Base-by-base conservation (phyloP, 2,113 vertebrate genomes). In the Panthera tigris region DNA sequence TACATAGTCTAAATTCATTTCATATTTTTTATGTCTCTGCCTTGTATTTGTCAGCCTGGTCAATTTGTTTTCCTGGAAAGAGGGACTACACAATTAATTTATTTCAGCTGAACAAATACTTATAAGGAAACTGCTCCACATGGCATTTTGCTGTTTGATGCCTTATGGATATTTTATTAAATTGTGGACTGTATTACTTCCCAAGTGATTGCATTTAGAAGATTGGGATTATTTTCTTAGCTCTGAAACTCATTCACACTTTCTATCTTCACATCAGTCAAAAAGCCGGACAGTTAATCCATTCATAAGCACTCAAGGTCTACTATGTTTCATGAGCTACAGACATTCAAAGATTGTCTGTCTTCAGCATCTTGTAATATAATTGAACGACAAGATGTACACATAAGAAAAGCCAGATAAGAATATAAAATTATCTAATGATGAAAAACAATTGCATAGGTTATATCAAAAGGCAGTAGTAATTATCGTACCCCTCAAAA, bases 91-190 rank as follows among this genome's bases (percentile, higher is more conserved):
- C 41, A 52, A 74, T 89, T 93, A 91, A 95, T 80, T 90, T 81
- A 84, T 89, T 92, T 96, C 65, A 76, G 89, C 14, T 61, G 31
- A 91, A 48, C 36, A 81, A 91, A 83, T 81, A 68, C 52, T 86
- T 92, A 52, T 9, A 1, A 50, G 78, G 73, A 87, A 79, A 0
- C 7, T 63, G 27, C 1, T 89, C 25, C 73, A 73, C 41, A 23
- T 19, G n/a, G 25, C 25, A 74, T 83, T n/a, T 50, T 92, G 48
- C 31, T 82, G 23, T 92, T 83, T 39, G 25, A 18, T 89, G 27
- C 5, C 66, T 83, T 89, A 76, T 18, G 33, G 82, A 33, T 91
- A 93, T 93, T 95, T 96, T 83, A 91, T 96, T 87, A 66, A 96
- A 69, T 41, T 25, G 29, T 81, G 50, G 50, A 61, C 10, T 90